Conservation (phyloP, 2,888 invertebrate genomes). For the Geophilus truncorum region DNA sequence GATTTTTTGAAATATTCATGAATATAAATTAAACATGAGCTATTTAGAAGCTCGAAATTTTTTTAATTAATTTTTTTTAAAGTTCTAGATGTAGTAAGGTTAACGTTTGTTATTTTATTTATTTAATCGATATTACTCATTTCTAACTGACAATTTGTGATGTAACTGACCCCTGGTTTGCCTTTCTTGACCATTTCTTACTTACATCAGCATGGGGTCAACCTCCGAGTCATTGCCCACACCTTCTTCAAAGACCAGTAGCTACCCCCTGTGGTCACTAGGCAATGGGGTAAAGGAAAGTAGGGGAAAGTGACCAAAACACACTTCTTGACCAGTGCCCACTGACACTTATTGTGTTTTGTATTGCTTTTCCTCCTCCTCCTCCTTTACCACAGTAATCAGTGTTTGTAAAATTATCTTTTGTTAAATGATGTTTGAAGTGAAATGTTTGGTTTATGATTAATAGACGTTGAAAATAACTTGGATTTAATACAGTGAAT, state of each 20-base stretch:
- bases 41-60: not conserved
- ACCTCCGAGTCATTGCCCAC: no score
- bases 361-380: not conserved
- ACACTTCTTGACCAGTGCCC: not conserved
- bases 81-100: no score
- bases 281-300: not conserved
- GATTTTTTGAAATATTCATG: not conserved
- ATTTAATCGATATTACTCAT: no score
- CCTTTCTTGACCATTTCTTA: not conserved
- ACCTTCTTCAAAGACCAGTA: not conserved
- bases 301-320: not conserved
- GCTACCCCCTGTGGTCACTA: not conserved
- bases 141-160: no score
- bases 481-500: no score
- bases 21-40: not conserved
- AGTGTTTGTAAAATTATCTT: no score
- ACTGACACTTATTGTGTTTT: not conserved
- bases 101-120: not conserved
- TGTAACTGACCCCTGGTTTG: no score
- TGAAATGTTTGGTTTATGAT: no score
- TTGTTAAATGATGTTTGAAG: no score
- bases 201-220: not conserved
- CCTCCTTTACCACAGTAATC: not conserved
- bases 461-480: no score
- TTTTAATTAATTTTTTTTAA: not conserved